Conservation (phyloP, 2,113 vertebrate species). For the Callipepla squamata region DNA sequence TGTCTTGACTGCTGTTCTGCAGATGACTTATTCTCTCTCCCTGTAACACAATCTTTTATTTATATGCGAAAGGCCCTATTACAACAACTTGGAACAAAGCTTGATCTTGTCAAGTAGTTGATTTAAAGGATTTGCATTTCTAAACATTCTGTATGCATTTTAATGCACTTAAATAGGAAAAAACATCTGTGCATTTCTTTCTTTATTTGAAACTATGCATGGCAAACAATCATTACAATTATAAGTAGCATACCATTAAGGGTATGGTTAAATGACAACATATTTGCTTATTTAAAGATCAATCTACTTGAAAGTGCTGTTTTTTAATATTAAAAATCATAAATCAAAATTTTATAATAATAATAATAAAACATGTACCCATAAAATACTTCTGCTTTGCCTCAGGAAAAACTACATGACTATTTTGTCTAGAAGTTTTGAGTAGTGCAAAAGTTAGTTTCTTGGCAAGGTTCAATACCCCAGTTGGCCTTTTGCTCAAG, state of each 20-base stretch:
- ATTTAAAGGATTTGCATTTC: constrained; percentile 66
- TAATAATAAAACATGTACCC: neutral
- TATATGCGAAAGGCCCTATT: constrained; percentile 36
- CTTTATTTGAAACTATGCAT: constrained; percentile 36
- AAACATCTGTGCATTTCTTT: constrained; percentile 51
- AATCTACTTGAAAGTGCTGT: constrained; percentile 1
- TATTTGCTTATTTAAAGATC: constrained; percentile 40
- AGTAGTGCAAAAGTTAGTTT: neutral
- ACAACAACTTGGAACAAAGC: constrained; percentile 52
- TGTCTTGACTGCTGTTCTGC: constrained; percentile 20
- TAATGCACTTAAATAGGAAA: constrained; percentile 64
- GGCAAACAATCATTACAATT: constrained; percentile 48
- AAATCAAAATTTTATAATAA: constrained; percentile 10
- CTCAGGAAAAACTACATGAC: neutral
- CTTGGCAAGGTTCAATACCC: constrained; percentile 7
- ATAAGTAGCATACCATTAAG: constrained; percentile 23
- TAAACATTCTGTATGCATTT: constrained; percentile 65
- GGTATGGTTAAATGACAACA: constrained; percentile 3
- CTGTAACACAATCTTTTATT: constrained; percentile 30
- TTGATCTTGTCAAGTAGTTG: constrained; percentile 54
- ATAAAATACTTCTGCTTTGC: neutral
- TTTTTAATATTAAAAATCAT: constrained; percentile 38
- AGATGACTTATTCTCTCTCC: constrained; percentile 42
- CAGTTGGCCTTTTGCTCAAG: neutral
- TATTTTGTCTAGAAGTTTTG: neutral